These are phyloP conservation scores for Zaprionus africanus DNA, from an alignment of 1,140 invertebrate species.

Conservation along the genomic window DNA sequence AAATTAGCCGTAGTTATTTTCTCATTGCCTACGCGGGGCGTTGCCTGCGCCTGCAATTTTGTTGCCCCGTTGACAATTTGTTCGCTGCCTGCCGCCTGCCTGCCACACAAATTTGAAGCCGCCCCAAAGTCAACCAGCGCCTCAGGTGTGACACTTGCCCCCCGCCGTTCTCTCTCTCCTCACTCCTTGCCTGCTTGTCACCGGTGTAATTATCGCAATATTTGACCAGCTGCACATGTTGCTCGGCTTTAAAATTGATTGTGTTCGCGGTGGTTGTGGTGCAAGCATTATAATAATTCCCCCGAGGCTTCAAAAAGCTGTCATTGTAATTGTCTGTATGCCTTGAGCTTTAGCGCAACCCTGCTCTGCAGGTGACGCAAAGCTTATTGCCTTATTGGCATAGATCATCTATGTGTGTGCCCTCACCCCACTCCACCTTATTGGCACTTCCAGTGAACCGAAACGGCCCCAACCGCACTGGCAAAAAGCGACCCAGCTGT, in stretches of 20 bases:
- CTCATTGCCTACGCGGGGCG: slow-evolving; percentile 48
- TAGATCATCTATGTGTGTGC: background rate
- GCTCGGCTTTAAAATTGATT: slow-evolving; percentile 28
- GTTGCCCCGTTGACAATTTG: slow-evolving; percentile 63
- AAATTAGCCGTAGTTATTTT: slow-evolving; percentile 73
- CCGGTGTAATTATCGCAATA: slow-evolving; percentile 28
- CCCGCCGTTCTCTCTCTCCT: no score
- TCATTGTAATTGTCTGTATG: background rate
- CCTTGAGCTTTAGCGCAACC: background rate
- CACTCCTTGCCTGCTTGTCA: background rate
- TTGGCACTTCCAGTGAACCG: slow-evolving; percentile 6
- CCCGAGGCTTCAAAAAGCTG: slow-evolving; percentile 19
- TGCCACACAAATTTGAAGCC: slow-evolving; percentile 30
- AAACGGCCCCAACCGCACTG: background rate
- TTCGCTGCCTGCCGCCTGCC: slow-evolving; percentile 45
- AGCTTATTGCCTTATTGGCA: slow-evolving; percentile 2
- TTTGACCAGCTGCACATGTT: slow-evolving; percentile 59
- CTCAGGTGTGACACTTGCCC: slow-evolving; percentile 21
- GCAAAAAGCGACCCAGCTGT: background rate
- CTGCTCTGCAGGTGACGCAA: slow-evolving; percentile 3
- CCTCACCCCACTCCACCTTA: no score
- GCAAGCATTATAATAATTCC: slow-evolving; percentile 58
- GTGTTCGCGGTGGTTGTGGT: slow-evolving; percentile 30
- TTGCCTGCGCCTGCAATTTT: slow-evolving; percentile 38
- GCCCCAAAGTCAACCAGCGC: slow-evolving; percentile 38